A percentile compares a stretch with the other conserved stretches of the same genome.
phyloP scores from a whole-genome alignment of 2,113 vertebrate species.

The Sialia sialis region DNA sequence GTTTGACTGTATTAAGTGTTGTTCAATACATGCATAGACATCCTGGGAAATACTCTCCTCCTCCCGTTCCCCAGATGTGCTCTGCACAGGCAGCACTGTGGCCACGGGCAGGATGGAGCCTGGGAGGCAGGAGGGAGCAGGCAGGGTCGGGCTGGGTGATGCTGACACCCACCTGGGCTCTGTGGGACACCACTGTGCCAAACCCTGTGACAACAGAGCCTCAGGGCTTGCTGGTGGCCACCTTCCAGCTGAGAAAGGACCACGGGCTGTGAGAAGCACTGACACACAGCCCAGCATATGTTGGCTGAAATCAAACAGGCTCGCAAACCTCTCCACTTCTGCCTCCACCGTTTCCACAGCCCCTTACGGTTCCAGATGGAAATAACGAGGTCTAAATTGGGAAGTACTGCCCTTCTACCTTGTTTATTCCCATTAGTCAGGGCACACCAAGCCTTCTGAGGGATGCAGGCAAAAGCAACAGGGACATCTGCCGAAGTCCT shows the following conservation, averaged over 20 bases:
- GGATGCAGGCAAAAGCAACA: neutral
- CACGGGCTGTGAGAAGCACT: neutral
- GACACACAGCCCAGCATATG: fast-evolving
- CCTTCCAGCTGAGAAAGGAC: neutral
- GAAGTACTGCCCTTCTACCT: neutral
- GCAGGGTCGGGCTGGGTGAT: neutral
- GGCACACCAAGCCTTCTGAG: neutral
- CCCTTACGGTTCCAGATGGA: neutral
- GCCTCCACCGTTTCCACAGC: neutral
- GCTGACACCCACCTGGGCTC: neutral
- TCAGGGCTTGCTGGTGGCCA: neutral
- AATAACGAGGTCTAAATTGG: neutral
- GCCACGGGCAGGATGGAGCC: neutral
- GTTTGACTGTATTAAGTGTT: slow-evolving; percentile 35
- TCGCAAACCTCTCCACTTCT: neutral
- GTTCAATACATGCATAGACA: neutral
- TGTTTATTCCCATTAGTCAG: neutral
- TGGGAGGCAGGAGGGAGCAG: neutral
- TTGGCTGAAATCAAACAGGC: neutral
- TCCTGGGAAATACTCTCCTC: neutral
- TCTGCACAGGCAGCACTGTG: neutral
- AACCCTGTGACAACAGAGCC: neutral
- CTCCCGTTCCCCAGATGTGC: neutral
- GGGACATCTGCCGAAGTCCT: slow-evolving; percentile 28
- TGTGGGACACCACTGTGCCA: neutral